Conservation (phyloP, 2,888 invertebrate genomes). For the Erannis defoliaria region DNA sequence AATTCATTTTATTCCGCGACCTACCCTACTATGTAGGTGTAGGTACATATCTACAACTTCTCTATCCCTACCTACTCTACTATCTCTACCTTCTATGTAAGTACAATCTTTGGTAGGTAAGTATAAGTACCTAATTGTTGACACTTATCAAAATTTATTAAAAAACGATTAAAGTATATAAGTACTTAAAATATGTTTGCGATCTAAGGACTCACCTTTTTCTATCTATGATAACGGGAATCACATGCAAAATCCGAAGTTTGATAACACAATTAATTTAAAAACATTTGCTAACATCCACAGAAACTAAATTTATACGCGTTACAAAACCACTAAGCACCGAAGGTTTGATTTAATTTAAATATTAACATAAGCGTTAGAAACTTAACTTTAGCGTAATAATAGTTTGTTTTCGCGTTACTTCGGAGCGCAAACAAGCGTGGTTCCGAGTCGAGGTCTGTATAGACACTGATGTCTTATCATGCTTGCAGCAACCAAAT, state of each 20-base stretch:
- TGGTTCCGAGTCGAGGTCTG: slow-evolving; percentile 15
- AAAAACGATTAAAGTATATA: slow-evolving; percentile 9
- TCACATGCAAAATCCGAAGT: slow-evolving; percentile 24
- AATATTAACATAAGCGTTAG: not conserved
- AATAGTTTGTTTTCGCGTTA: slow-evolving; percentile 4
- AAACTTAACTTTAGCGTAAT: not conserved
- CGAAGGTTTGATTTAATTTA: slow-evolving; percentile 16
- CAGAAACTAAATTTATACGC: not conserved
- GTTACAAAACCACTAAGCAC: slow-evolving; percentile 1
- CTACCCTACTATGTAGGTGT: no score
- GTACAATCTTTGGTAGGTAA: no score
- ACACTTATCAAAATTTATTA: slow-evolving; percentile 9
- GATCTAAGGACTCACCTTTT: slow-evolving; percentile 30
- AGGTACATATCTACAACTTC: no score
- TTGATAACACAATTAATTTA: slow-evolving; percentile 16
- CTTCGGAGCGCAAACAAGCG: not conserved
- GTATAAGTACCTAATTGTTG: not conserved
- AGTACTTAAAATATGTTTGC: not conserved
- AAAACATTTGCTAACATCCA: slow-evolving; percentile 4
- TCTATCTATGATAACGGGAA: slow-evolving; percentile 30
- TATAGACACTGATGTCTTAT: slow-evolving; percentile 33
- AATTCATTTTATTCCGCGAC: no score
- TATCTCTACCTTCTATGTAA: no score
- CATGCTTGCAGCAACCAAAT: slow-evolving; percentile 19
- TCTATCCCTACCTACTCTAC: no score